Percentiles rank a stretch among this genome's conserved stretches.
These are phyloP conservation scores for Zaprionus bogoriensis DNA, from an alignment of 2,888 invertebrate genomes.

Conservation along the genomic window DNA sequence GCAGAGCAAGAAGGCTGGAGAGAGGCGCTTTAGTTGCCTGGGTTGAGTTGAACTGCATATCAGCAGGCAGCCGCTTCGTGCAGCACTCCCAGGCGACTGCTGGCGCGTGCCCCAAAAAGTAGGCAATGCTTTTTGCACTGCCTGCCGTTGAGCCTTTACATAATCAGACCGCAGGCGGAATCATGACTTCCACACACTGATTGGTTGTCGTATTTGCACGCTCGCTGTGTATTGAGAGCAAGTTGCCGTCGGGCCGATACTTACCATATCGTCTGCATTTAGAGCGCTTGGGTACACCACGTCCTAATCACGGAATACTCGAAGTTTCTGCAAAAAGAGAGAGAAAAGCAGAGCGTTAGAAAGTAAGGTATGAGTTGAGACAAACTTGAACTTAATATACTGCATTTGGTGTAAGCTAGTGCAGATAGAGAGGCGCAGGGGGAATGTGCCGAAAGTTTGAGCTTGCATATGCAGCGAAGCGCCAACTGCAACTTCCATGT, in stretches of 20 bases:
- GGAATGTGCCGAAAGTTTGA: not conserved
- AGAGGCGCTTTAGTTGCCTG: too few relatives aligned
- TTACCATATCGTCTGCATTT: conserved; percentile 83
- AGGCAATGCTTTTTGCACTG: conserved; percentile 46
- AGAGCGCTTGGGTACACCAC: conserved; percentile 83
- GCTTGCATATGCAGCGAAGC: not conserved
- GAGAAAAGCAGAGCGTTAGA: conserved; percentile 17
- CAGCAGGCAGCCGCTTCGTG: too few relatives aligned
- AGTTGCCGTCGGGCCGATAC: conserved; percentile 32
- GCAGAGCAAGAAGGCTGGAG: too few relatives aligned
- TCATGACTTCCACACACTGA: not conserved
- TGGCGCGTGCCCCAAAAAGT: conserved; percentile 17
- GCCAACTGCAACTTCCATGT: too few relatives aligned
- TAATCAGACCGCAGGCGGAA: not conserved
- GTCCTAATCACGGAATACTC: conserved; percentile 82
- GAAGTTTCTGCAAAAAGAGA: conserved; percentile 76
- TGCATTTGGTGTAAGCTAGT: too few relatives aligned
- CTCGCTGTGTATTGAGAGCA: too few relatives aligned
- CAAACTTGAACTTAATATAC: too few relatives aligned
- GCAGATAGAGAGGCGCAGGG: conserved; percentile 10
- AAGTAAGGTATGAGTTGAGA: too few relatives aligned
- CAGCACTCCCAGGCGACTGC: conserved; percentile 5
- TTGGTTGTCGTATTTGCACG: too few relatives aligned
- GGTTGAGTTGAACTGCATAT: too few relatives aligned
- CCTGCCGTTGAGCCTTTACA: not conserved